A percentile compares a stretch with the other conserved stretches of the same genome.
Conservation (phyloP, 2,888 invertebrate genomes). For the Hymenopus coronatus region DNA sequence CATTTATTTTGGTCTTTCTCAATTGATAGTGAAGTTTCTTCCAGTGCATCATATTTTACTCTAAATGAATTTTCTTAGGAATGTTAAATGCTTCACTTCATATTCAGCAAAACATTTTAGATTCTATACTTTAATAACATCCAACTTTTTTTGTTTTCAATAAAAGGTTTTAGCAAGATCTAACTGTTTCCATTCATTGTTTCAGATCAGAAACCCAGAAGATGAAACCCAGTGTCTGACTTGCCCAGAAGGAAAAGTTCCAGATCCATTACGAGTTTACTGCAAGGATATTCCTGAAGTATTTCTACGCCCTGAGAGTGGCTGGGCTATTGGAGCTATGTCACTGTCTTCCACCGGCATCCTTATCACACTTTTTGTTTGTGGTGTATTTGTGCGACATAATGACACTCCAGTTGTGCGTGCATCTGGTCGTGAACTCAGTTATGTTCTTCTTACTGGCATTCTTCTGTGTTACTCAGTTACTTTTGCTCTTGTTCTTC, state of each 20-base stretch:
- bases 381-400: conserved; percentile 77
- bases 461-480: conserved; percentile 89
- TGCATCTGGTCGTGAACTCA: conserved; percentile 86
- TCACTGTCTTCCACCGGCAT: conserved; percentile 83
- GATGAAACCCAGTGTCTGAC: conserved; percentile 82
- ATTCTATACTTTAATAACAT: no score
- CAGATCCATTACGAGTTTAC: conserved; percentile 68
- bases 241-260: conserved; percentile 78
- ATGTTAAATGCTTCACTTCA: no score
- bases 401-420: conserved; percentile 97
- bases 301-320: conserved; percentile 76
- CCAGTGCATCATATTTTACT: no score
- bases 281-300: conserved; percentile 80
- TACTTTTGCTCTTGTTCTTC: conserved; percentile 86
- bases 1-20: no score
- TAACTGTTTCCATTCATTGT: background rate
- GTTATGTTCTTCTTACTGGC: conserved; percentile 86
- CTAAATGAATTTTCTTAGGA: no score
- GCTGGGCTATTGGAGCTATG: conserved; percentile 93
- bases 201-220: conserved; percentile 71
- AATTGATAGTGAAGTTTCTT: no score
- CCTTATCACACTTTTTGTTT: conserved; percentile 67
- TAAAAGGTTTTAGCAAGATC: background rate
- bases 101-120: no score
- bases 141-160: no score